Evolutionary conservation across 2,888 invertebrate species (phyloP), one percentile per base, ranked within the genome.

Genomic region (Digitonthophagus gazella): DNA sequence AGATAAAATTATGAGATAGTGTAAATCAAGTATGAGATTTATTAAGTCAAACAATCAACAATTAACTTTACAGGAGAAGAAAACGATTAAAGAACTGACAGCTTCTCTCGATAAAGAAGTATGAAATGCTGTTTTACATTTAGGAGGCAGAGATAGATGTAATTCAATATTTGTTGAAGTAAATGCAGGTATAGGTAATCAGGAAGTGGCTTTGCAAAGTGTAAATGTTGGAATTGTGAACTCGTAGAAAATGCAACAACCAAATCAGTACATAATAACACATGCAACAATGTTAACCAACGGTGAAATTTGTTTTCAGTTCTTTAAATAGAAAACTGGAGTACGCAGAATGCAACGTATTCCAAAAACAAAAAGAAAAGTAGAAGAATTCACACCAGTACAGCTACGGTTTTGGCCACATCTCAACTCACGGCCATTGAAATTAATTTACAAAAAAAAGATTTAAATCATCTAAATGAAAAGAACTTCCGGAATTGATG

Each of bases 331-430:
- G 76, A 98, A 98, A 84, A 94, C 91, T 1, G 99, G 99, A 2
- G 95, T 98, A 0, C 99, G 99, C 81, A 85, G 99, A 58, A 98
- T 99, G 0, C 99, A 99, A 83, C 85, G 99, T 73, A 89, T 97
- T 20, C 99, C 99, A 0, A 85, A 90, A 0, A 98, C 98, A 0
- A 98, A 98, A 80, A 94, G 85, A n/a, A n/a, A 80, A 84, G 89
- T 14, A 96, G 97, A 0, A 88, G 98, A 58, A 87, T 98, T 67
- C 99, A 99, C 80, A 99, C 99, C 0, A 97, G 97, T 78, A 98
- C 98, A 0, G 93, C 91, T 0, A 90, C 96, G 0, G 93, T 99
- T 0, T 90, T 94, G 0, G 89, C 97, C 0, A 83, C 97, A 55
- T 96, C 97, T 0, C 92, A 95, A 75, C 94, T 96, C 0, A 86